Conservation (phyloP, 2,888 invertebrate species). For the Dryadula phaetusa region DNA sequence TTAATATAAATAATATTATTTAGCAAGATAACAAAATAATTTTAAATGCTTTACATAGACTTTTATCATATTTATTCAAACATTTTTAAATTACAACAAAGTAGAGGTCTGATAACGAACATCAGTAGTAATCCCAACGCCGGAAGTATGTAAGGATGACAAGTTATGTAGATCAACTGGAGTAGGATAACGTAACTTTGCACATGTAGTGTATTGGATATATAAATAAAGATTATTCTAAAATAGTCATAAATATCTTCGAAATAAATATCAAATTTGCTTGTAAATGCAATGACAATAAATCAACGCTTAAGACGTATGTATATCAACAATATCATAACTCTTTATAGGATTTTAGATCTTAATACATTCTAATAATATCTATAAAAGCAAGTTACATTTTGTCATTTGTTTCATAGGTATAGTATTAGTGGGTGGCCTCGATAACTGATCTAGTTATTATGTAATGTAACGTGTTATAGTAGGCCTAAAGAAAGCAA, state of each 20-base stretch:
- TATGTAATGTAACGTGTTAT: constrained; percentile 51
- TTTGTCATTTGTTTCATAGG: constrained; percentile 22
- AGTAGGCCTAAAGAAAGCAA: constrained; percentile 47
- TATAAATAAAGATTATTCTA: constrained; percentile 5
- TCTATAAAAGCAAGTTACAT: constrained; percentile 22
- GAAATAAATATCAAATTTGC: constrained; percentile 9
- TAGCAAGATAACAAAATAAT: not conserved
- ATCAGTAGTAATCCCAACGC: constrained; percentile 33
- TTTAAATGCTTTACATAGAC: no score
- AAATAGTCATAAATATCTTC: not conserved
- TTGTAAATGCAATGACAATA: constrained; percentile 12
- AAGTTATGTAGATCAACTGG: constrained; percentile 35
- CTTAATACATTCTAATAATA: constrained; percentile 23
- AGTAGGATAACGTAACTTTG: constrained; percentile 31
- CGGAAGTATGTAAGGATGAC: constrained; percentile 40
- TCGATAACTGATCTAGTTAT: constrained; percentile 59
- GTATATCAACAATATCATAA: not conserved
- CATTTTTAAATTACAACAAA: constrained; percentile 13
- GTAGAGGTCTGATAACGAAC: not conserved
- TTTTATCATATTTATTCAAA: not conserved
- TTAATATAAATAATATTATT: not conserved
- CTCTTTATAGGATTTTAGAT: constrained; percentile 12
- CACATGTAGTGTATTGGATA: not conserved
- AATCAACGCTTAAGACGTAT: not conserved
- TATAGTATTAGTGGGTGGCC: constrained; percentile 47